Conservation (phyloP, 1,140 invertebrate genomes). For the Ostrea edulis region DNA sequence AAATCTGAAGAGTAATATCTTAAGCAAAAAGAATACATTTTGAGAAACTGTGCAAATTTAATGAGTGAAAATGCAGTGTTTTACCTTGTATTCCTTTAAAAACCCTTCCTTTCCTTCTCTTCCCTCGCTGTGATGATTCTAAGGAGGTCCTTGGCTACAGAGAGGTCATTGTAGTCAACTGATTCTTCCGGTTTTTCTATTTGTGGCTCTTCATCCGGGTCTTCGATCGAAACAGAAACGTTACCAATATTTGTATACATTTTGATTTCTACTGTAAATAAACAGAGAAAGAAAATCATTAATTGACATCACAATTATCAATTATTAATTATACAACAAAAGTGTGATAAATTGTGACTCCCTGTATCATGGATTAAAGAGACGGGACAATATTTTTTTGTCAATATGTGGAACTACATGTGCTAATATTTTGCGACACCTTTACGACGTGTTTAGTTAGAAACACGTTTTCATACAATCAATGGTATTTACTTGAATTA, state of each 20-base stretch:
- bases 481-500: too few species aligned
- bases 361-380: too few species aligned
- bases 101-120: slow-evolving; percentile 1
- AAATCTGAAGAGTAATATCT: too few species aligned
- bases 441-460: too few species aligned
- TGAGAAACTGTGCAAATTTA: too few species aligned
- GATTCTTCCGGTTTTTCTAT: not conserved
- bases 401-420: too few species aligned
- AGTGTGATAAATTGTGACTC: too few species aligned
- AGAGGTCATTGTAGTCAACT: not conserved
- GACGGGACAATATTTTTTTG: too few species aligned
- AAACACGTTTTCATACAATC: too few species aligned
- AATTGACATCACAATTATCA: not conserved
- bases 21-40: too few species aligned
- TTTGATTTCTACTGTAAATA: not conserved
- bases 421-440: too few species aligned
- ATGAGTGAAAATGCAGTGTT: too few species aligned
- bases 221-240: not conserved
- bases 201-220: slow-evolving; percentile 12
- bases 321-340: not conserved
- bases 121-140: not conserved
- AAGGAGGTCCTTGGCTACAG: not conserved
- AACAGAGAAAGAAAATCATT: not conserved
- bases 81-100: not conserved
- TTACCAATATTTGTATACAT: not conserved